Evolutionary conservation across 2,888 invertebrate species (phyloP).

Genomic region (Zaprionus bogoriensis): DNA sequence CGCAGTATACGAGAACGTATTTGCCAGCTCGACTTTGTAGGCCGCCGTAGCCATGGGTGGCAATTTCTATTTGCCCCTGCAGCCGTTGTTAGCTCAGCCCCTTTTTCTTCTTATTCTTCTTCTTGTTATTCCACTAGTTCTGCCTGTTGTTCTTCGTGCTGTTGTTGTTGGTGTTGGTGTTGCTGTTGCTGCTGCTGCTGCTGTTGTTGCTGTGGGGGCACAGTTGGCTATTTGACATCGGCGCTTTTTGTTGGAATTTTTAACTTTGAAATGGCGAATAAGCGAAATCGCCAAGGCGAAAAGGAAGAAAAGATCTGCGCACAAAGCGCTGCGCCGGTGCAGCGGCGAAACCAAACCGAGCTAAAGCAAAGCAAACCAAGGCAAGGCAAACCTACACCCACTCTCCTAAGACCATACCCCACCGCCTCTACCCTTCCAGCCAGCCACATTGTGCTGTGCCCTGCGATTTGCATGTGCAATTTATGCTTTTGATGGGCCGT

Average conservation of each 20-base stretch:
- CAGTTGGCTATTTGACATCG: slow-evolving; percentile 50
- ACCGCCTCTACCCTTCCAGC: no score
- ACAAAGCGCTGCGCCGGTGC: slow-evolving; percentile 35
- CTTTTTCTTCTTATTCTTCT: no score
- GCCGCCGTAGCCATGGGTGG: slow-evolving; percentile 21
- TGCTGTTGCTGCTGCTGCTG: slow-evolving; percentile 1
- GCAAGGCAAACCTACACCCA: no score
- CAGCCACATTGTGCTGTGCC: slow-evolving; percentile 29
- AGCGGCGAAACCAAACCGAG: not conserved
- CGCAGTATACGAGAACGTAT: no score
- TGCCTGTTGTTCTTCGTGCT: no score
- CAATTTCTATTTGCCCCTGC: slow-evolving; percentile 6
- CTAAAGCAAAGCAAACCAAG: no score
- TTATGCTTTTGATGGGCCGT: slow-evolving; percentile 73
- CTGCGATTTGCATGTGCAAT: slow-evolving; percentile 71
- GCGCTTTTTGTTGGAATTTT: slow-evolving; percentile 32
- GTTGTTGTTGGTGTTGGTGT: not conserved
- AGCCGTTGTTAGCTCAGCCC: not conserved
- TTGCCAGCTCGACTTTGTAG: slow-evolving; percentile 5
- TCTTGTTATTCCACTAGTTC: no score
- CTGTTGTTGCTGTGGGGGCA: slow-evolving; percentile 16
- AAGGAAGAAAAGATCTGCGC: slow-evolving; percentile 2
- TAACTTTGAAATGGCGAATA: slow-evolving; percentile 23
- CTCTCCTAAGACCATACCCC: no score
- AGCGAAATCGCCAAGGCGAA: not conserved